phyloP scores from a whole-genome alignment of 2,113 vertebrate species.

The Dascyllus trimaculatus region DNA sequence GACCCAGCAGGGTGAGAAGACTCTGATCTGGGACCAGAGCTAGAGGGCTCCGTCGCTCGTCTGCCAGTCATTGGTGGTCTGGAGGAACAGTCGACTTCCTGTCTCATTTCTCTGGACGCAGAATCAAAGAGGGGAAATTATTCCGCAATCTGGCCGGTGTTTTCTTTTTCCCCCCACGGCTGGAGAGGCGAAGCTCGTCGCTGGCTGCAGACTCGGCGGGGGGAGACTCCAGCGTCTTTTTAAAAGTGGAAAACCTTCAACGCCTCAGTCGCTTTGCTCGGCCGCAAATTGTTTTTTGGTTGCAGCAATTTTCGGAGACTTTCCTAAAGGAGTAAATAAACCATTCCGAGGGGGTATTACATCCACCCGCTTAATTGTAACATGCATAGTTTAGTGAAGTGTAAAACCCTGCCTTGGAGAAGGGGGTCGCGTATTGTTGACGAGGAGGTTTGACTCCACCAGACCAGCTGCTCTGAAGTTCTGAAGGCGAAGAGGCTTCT shows the following conservation, averaged over 20 bases:
- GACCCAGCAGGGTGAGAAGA: constrained; percentile 19
- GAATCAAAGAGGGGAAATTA: constrained; percentile 88
- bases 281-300: constrained; percentile 74
- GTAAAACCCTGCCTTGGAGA: constrained; percentile 56
- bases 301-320: constrained; percentile 68
- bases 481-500: constrained; percentile 15
- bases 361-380: constrained; percentile 67
- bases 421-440: constrained; percentile 17
- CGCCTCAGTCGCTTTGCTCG: constrained; percentile 53
- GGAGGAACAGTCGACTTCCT: constrained; percentile 86
- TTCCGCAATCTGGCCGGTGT: constrained; percentile 83
- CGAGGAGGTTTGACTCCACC: constrained; percentile 24
- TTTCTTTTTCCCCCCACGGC: constrained; percentile 74
- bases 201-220: constrained; percentile 48
- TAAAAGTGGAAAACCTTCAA: constrained; percentile 53
- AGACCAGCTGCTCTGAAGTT: constrained; percentile 27
- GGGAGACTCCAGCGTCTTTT: constrained; percentile 47
- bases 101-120: constrained; percentile 81
- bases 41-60: constrained; percentile 6
- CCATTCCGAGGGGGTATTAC: constrained; percentile 68
- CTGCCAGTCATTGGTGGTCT: constrained; percentile 82
- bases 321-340: constrained; percentile 71
- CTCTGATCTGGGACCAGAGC: constrained; percentile 64
- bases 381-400: constrained; percentile 59
- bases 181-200: constrained; percentile 74